Evolutionary conservation across 2,888 invertebrate species (phyloP).

Genomic region (Cyclophora albipunctata): DNA sequence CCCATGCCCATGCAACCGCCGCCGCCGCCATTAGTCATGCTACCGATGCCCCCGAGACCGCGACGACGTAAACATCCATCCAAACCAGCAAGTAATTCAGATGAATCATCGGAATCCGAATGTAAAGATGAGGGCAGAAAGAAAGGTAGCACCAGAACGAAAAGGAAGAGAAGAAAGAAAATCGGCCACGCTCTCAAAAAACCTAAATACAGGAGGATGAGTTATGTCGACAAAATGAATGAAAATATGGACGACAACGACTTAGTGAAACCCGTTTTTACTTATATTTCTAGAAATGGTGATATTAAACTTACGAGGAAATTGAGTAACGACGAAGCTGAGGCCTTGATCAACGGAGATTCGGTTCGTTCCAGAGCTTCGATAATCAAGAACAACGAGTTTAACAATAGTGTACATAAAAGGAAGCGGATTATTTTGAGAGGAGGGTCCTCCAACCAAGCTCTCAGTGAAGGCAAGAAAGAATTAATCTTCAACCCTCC

Average conservation of each 20-base stretch:
- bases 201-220: constrained; percentile 3
- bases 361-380: constrained; percentile 7
- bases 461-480: constrained; percentile 33
- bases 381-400: constrained; percentile 21
- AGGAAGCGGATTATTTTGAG: constrained; percentile 20
- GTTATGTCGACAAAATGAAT: constrained; percentile 6
- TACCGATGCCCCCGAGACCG: constrained; percentile 15
- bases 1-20: constrained; percentile 2
- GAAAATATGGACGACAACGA: constrained; percentile 11
- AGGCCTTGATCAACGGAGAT: constrained; percentile 20
- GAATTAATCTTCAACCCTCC: constrained; percentile 45
- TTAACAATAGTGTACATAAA: constrained; percentile 12
- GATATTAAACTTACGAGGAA: constrained; percentile 38
- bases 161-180: constrained; percentile 6
- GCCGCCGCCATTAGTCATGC: constrained; percentile 19
- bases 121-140: too few relatives aligned
- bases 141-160: neutral
- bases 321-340: constrained; percentile 40
- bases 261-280: constrained; percentile 26
- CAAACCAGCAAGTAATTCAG: too few relatives aligned
- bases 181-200: neutral
- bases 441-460: constrained; percentile 17
- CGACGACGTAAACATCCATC: too few relatives aligned
- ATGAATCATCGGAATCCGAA: too few relatives aligned
- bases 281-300: constrained; percentile 27